Percentiles rank a stretch among this genome's conserved stretches.
Conservation (phyloP, 2,888 invertebrate genomes). For the Trissolcus brochymenae region DNA sequence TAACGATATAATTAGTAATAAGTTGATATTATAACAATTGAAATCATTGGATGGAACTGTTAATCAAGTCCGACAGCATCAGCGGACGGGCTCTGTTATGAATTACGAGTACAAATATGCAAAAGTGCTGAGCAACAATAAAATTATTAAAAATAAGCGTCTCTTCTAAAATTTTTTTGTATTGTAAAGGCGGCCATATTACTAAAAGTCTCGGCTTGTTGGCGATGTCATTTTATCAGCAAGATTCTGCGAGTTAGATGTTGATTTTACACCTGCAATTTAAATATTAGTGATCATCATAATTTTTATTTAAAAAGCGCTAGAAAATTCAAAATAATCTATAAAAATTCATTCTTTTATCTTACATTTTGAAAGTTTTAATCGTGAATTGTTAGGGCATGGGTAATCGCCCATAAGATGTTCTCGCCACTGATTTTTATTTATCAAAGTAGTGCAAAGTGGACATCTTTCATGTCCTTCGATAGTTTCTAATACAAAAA, state of each 20-base stretch:
- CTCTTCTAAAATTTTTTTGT: too few relatives aligned
- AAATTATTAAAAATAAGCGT: too few relatives aligned
- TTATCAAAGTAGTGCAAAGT: slow-evolving; percentile 88
- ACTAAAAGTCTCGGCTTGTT: slow-evolving; percentile 71
- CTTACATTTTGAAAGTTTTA: slow-evolving; percentile 71
- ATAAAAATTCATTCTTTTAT: background rate
- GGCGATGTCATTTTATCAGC: slow-evolving; percentile 71
- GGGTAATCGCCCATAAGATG: slow-evolving; percentile 83
- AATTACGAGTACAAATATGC: too few relatives aligned
- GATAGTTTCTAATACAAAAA: slow-evolving; percentile 72
- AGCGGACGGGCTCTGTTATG: too few relatives aligned
- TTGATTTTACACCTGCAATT: slow-evolving; percentile 71
- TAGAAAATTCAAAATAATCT: background rate
- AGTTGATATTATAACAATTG: too few relatives aligned
- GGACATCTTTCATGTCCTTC: slow-evolving; percentile 89
- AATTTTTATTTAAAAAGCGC: background rate
- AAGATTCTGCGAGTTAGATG: slow-evolving; percentile 72
- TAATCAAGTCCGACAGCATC: too few relatives aligned
- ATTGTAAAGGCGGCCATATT: too few relatives aligned
- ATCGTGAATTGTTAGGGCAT: slow-evolving; percentile 73
- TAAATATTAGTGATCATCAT: too few relatives aligned
- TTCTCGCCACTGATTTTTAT: slow-evolving; percentile 89
- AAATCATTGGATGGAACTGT: too few relatives aligned
- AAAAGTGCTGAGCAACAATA: too few relatives aligned
- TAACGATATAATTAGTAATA: too few relatives aligned